Conservation (phyloP, 2,888 invertebrate genomes). For the Caenorhabditis panamensis region DNA sequence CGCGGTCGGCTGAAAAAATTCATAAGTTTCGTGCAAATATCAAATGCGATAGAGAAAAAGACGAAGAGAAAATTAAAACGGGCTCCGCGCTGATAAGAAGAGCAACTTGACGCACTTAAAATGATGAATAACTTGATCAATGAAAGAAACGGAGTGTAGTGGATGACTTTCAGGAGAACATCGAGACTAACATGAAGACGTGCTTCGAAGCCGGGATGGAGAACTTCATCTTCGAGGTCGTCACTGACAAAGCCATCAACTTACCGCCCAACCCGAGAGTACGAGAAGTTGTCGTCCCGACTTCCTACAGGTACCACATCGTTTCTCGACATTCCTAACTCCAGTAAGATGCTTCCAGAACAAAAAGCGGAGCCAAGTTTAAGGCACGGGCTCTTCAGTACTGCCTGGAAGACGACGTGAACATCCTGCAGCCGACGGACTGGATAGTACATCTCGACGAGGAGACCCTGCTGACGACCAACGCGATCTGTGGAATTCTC, state of each 20-base stretch:
- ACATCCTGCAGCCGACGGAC: slow-evolving; percentile 85
- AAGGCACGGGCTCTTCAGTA: slow-evolving; percentile 96
- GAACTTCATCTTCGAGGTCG: slow-evolving; percentile 91
- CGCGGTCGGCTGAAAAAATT: slow-evolving; percentile 26
- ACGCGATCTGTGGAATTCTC: slow-evolving; percentile 87
- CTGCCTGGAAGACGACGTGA: slow-evolving; percentile 92
- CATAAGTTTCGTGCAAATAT: slow-evolving; percentile 42
- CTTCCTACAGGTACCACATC: slow-evolving; percentile 73
- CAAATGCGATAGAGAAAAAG: slow-evolving; percentile 11
- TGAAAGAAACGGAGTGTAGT: neutral
- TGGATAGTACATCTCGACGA: slow-evolving; percentile 96
- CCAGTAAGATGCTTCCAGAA: slow-evolving; percentile 84
- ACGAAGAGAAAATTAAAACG: neutral
- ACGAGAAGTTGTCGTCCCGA: slow-evolving; percentile 89
- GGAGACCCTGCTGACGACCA: slow-evolving; percentile 94
- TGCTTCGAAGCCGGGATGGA: slow-evolving; percentile 90
- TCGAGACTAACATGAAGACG: slow-evolving; percentile 77
- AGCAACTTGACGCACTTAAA: slow-evolving; percentile 29
- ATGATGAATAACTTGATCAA: slow-evolving; percentile 21
- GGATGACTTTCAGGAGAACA: slow-evolving; percentile 75
- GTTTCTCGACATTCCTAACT: too few species aligned
- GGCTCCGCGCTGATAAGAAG: slow-evolving; percentile 20
- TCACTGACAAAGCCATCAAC: slow-evolving; percentile 88
- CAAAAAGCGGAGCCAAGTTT: slow-evolving; percentile 93
- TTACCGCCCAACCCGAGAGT: slow-evolving; percentile 86